Evolutionary conservation across 2,888 invertebrate genomes (phyloP).

Genomic region (Sinopyrophorus schimmeli): DNA sequence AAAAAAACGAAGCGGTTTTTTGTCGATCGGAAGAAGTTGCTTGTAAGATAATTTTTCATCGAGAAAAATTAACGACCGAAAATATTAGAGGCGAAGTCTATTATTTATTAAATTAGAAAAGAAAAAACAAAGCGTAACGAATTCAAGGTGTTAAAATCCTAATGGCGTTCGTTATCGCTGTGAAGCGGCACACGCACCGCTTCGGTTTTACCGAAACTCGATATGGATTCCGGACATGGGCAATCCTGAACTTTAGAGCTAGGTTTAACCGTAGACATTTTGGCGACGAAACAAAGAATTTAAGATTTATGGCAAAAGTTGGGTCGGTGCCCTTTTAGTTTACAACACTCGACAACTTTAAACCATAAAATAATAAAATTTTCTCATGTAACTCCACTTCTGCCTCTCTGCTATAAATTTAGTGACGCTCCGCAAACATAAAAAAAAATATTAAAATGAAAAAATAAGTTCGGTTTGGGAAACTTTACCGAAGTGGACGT

Average conservation of each 20-base stretch:
- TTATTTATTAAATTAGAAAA: conserved; percentile 34
- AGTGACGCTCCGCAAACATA: too few relatives aligned
- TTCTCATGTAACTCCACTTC: conserved; percentile 15
- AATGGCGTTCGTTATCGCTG: conserved; percentile 23
- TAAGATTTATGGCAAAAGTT: conserved; percentile 37
- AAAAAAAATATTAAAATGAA: too few relatives aligned
- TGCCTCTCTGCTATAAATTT: conserved; percentile 17
- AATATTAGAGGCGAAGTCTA: conserved; percentile 39
- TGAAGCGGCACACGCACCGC: conserved; percentile 32
- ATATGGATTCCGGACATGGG: conserved; percentile 16
- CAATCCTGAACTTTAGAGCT: conserved; percentile 17
- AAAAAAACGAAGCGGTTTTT: too few relatives aligned
- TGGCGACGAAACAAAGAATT: conserved; percentile 41
- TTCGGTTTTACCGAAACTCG: too few relatives aligned
- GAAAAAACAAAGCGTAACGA: conserved; percentile 35
- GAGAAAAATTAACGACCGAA: conserved; percentile 42
- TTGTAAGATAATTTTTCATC: conserved; percentile 46
- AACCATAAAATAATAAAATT: conserved; percentile 35
- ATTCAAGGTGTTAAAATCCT: conserved; percentile 42
- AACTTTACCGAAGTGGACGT: too few relatives aligned
- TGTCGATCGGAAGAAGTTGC: too few relatives aligned
- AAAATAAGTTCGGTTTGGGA: too few relatives aligned
- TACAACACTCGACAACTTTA: conserved; percentile 21
- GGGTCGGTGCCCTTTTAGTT: conserved; percentile 34
- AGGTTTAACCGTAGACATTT: conserved; percentile 36